Base-by-base conservation (phyloP, 2,888 invertebrate genomes). In the Brachynemurus nebulosus region DNA sequence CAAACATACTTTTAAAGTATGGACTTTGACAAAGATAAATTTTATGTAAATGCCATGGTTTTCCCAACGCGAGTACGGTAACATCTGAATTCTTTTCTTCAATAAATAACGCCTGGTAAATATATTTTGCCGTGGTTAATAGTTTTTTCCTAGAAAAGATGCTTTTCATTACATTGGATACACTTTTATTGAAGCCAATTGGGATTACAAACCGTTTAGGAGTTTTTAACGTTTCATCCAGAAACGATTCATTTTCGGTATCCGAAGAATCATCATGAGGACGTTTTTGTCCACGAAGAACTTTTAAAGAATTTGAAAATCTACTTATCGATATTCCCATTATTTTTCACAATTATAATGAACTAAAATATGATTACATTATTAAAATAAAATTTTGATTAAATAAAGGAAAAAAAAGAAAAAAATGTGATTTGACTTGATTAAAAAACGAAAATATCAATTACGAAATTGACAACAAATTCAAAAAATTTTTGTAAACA, bases 1-100 rank as follows among this genome's bases (percentile, higher is more conserved):
- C 79, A 60, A 85, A 85, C 85, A 86, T 85, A 55, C 81, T 80
- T 9, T 76, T 71, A 62, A 86, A 86, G 59, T 85, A 85, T 1
- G 80, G 79, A 56, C 83, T 83, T 71, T 86, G 85, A 53, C 78
- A 78, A 36, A 86, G 67, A 58, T 86, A 86, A 30, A 86, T 73
- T 65, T 80, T 82, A 60, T 86, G 86, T 34, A 86, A 65, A 54
- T 72, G 71, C 78, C 85, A 86, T 48, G 78, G 74, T 58, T 73
- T 74, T 18, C 77, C 78, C 43, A 84, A 61, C 40, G 84, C 83
- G 55, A 71, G 65, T 5, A 86, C 78, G 20, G 75, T 76, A 35
- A 86, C 70, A 60, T 86, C 86, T 40, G 81, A 81, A 54, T 79
- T 78, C 59, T 78, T 75, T 47, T 84, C 80, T 59, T 85, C 79